A percentile compares a stretch with the other conserved stretches of the same genome.
These are phyloP conservation scores for Gortyna flavago DNA, from an alignment of 2,888 invertebrate species.

Conservation along the genomic window DNA sequence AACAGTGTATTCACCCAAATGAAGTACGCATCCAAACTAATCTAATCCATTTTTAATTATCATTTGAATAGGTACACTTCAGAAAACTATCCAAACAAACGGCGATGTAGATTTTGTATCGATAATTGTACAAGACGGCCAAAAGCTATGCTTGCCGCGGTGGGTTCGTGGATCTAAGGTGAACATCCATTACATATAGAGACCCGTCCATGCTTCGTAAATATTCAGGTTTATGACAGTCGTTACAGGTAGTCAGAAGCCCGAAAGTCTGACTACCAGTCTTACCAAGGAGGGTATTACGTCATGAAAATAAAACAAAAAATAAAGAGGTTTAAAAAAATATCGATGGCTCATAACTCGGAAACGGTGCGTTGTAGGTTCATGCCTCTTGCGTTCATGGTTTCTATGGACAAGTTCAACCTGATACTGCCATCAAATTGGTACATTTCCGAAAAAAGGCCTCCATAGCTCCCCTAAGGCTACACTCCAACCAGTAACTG, in stretches of 20 bases:
- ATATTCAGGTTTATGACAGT: background rate
- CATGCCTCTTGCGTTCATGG: too few relatives aligned
- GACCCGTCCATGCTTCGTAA: background rate
- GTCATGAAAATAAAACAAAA: too few relatives aligned
- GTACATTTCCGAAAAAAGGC: too few relatives aligned
- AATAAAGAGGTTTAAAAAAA: too few relatives aligned
- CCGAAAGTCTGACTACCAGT: background rate
- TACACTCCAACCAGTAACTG: background rate
- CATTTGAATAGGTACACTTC: background rate
- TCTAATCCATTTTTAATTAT: background rate
- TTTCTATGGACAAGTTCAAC: too few relatives aligned
- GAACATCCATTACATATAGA: background rate
- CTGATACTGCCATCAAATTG: too few relatives aligned
- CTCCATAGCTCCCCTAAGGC: too few relatives aligned
- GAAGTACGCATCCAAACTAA: background rate
- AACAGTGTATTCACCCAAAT: background rate
- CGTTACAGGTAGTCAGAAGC: background rate
- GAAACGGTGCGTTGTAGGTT: too few relatives aligned
- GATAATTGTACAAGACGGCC: background rate
- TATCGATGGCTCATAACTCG: too few relatives aligned
- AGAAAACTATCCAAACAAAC: background rate
- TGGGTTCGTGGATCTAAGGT: background rate
- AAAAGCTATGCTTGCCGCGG: background rate
- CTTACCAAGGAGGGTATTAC: background rate
- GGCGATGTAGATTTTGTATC: background rate